Evolutionary conservation across 1,140 invertebrate species (phyloP).

Genomic region (Trichonephila clavipes): DNA sequence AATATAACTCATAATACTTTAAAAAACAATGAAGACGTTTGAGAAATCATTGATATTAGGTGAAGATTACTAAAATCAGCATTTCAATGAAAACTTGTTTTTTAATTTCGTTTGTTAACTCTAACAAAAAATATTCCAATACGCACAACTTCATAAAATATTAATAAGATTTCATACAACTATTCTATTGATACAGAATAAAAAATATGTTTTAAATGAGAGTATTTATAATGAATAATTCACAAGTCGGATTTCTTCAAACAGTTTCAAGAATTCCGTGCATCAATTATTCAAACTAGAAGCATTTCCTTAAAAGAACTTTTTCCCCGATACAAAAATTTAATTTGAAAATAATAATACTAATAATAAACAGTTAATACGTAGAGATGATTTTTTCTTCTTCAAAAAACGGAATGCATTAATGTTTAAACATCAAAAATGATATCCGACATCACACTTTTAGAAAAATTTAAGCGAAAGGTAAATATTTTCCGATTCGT

Average conservation of each 20-base stretch:
- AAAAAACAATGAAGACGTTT: too few species aligned
- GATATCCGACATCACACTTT: not conserved
- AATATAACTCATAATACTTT: too few species aligned
- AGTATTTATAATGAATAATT: slow-evolving; percentile 2
- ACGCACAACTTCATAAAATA: not conserved
- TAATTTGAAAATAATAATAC: not conserved
- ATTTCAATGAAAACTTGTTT: not conserved
- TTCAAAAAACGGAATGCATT: not conserved
- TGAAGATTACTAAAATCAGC: too few species aligned
- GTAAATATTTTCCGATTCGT: not conserved
- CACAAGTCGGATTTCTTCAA: not conserved
- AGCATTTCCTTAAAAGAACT: not conserved
- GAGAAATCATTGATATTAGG: too few species aligned
- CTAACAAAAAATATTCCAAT: not conserved
- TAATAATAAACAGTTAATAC: not conserved
- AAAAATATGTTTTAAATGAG: not conserved
- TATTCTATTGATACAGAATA: not conserved
- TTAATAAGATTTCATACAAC: not conserved
- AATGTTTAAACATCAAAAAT: not conserved
- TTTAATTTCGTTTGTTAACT: not conserved
- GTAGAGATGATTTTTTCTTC: not conserved
- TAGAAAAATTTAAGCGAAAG: not conserved
- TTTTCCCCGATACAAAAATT: not conserved
- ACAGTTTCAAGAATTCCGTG: not conserved
- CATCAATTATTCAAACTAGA: not conserved